A percentile compares a stretch with the other conserved stretches of the same genome.
phyloP scores from a whole-genome alignment of 2,113 vertebrate genomes.

The Psilopsiagon aymara region DNA sequence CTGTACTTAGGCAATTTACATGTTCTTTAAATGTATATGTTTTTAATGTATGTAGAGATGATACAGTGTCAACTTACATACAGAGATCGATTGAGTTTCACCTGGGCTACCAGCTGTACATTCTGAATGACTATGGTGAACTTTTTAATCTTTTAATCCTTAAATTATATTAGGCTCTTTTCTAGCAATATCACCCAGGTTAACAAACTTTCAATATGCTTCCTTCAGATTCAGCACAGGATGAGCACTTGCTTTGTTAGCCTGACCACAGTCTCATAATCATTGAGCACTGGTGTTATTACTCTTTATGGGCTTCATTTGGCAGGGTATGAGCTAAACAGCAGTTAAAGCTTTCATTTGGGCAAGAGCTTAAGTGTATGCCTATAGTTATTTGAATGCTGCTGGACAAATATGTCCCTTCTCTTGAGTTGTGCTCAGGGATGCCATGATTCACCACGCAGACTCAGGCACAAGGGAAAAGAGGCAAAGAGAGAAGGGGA shows the following conservation, averaged over 20 bases:
- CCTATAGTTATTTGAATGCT: background rate
- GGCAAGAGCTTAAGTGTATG: background rate
- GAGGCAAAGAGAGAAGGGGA: background rate
- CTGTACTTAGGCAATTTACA: background rate
- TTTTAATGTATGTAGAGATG: background rate
- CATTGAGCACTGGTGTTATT: background rate
- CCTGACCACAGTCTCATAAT: background rate
- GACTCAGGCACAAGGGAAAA: background rate
- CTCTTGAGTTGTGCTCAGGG: rapidly evolving
- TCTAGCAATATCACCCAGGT: background rate
- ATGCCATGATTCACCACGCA: background rate
- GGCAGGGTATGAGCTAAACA: background rate
- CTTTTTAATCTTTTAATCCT: background rate
- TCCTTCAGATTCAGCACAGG: background rate
- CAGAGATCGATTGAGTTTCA: background rate
- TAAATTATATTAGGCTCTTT: background rate
- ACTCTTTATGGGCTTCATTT: background rate
- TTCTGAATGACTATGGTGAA: background rate
- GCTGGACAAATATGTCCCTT: background rate
- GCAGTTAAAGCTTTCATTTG: background rate
- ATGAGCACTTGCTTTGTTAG: background rate
- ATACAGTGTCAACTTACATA: background rate
- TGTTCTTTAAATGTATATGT: background rate
- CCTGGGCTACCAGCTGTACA: background rate
- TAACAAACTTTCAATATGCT: background rate